phyloP scores from a whole-genome alignment of 1,140 invertebrate species.

The Leptinotarsa texana region DNA sequence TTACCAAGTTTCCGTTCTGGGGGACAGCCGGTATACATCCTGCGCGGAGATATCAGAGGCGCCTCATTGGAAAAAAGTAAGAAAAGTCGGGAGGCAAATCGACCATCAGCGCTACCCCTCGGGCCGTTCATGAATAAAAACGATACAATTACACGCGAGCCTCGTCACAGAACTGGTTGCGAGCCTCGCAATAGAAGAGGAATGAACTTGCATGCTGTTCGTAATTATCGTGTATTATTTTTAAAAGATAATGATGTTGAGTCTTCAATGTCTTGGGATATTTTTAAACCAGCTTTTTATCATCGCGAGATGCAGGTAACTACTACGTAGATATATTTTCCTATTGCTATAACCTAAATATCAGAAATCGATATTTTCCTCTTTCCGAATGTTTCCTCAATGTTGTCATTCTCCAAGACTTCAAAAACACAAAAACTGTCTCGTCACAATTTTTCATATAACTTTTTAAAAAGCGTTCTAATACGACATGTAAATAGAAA shows the following conservation, averaged over 20 bases:
- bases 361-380: too few relatives aligned
- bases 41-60: constrained; percentile 5
- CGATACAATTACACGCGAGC: constrained; percentile 26
- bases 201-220: constrained; percentile 30
- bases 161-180: constrained; percentile 27
- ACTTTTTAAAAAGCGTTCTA: too few relatives aligned
- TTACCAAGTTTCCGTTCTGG: too few relatives aligned
- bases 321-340: too few relatives aligned
- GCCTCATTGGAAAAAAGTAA: constrained; percentile 13
- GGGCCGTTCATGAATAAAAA: constrained; percentile 21
- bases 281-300: constrained; percentile 25
- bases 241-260: constrained; percentile 27
- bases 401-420: too few relatives aligned
- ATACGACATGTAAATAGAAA: too few relatives aligned
- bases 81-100: constrained; percentile 7
- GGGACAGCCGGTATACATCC: neutral
- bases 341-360: too few relatives aligned
- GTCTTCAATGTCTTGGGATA: constrained; percentile 25
- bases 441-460: too few relatives aligned
- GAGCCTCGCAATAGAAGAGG: constrained; percentile 14
- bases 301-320: neutral
- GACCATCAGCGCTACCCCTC: constrained; percentile 2
- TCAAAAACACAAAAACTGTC: too few relatives aligned
- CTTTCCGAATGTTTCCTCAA: too few relatives aligned
- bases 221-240: constrained; percentile 31